Percentiles rank a stretch among this genome's conserved stretches.
Conservation (phyloP, 2,888 invertebrate species). For the Meganola albula region DNA sequence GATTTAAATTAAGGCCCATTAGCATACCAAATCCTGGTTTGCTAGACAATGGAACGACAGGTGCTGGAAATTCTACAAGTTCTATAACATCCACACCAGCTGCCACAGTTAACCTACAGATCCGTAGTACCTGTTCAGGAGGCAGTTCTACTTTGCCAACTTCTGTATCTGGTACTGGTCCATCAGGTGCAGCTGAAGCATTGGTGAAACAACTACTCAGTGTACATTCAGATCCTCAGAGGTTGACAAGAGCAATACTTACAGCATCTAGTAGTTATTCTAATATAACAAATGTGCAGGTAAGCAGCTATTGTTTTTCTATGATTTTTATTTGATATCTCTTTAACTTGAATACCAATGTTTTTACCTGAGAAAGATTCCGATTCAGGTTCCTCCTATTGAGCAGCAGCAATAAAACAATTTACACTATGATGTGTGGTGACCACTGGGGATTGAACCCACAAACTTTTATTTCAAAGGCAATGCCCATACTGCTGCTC, state of each 20-base stretch:
- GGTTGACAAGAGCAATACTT: conserved; percentile 69
- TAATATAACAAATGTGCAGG: conserved; percentile 63
- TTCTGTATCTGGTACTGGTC: conserved; percentile 50
- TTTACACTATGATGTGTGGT: too few relatives aligned
- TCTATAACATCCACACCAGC: conserved; percentile 41
- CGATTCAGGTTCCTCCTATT: too few relatives aligned
- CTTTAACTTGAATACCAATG: too few relatives aligned
- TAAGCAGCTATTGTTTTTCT: conserved; percentile 25
- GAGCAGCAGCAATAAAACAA: too few relatives aligned
- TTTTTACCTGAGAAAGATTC: too few relatives aligned
- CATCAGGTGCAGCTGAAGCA: conserved; percentile 57
- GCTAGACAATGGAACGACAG: conserved; percentile 68
- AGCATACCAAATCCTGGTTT: conserved; percentile 68
- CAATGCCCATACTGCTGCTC: too few relatives aligned
- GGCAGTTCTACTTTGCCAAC: conserved; percentile 54
- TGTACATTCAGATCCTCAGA: conserved; percentile 72
- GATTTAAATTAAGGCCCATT: conserved; percentile 73
- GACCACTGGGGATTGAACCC: too few relatives aligned
- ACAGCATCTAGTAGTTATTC: conserved; percentile 74
- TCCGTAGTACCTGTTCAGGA: conserved; percentile 59
- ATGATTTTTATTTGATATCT: too few relatives aligned
- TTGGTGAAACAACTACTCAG: conserved; percentile 64
- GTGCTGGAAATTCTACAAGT: conserved; percentile 48
- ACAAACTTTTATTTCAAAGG: too few relatives aligned
- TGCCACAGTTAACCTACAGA: conserved; percentile 47